Conservation (phyloP, 2,113 vertebrate genomes). For the Petroica traversi region DNA sequence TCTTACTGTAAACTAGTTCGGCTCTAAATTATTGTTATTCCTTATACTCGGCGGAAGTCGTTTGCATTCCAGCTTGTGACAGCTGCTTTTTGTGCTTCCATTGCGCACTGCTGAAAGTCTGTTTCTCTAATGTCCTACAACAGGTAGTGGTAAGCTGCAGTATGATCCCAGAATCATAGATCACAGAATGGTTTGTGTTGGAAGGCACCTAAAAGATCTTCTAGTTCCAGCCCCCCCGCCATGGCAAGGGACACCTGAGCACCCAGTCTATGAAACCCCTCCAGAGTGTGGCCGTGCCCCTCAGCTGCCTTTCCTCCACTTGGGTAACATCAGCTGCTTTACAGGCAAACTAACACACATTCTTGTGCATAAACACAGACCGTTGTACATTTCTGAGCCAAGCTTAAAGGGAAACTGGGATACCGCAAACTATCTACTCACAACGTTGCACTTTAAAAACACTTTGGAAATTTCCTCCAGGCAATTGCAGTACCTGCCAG, state of each 20-base stretch:
- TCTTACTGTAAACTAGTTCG: background rate
- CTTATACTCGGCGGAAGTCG: background rate
- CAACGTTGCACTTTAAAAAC: background rate
- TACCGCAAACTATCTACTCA: background rate
- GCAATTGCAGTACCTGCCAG: background rate
- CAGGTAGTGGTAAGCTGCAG: background rate
- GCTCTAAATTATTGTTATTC: background rate
- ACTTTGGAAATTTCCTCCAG: background rate
- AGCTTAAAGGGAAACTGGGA: background rate
- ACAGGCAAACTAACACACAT: background rate
- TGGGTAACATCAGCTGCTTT: background rate
- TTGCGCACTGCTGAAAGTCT: background rate
- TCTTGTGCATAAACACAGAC: background rate
- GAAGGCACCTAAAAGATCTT: background rate
- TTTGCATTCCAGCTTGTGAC: background rate
- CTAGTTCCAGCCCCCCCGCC: background rate
- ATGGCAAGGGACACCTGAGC: background rate
- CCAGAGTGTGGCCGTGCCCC: accelerated
- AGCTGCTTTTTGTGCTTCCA: background rate
- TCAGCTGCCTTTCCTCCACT: background rate
- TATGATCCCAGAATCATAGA: background rate
- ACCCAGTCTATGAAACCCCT: background rate
- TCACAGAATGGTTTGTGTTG: background rate
- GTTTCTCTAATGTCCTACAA: background rate
- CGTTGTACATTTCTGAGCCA: background rate